phyloP scores from a whole-genome alignment of 2,888 invertebrate species.

The Limnephilus marmoratus region DNA sequence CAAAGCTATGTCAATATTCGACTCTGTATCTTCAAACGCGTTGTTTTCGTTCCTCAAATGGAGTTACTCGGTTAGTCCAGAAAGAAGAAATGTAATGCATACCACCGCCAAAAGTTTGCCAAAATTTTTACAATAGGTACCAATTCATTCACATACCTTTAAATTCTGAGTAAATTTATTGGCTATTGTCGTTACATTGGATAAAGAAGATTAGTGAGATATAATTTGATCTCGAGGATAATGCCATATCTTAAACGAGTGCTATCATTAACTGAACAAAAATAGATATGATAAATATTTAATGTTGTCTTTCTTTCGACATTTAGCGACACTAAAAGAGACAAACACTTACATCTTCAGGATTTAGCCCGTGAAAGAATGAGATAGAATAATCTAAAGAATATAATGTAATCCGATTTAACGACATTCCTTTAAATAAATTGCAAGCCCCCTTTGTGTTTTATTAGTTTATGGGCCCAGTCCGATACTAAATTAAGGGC shows the following conservation, averaged over 20 bases:
- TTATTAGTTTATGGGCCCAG: too few relatives aligned
- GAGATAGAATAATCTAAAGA: too few relatives aligned
- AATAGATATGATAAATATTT: background rate
- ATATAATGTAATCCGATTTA: too few relatives aligned
- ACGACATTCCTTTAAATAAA: too few relatives aligned
- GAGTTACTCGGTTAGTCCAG: constrained; percentile 58
- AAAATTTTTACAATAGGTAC: background rate
- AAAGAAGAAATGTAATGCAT: constrained; percentile 41
- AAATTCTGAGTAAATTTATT: background rate
- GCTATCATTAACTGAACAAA: background rate
- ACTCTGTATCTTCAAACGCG: constrained; percentile 38
- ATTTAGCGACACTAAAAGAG: background rate
- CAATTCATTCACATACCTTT: background rate
- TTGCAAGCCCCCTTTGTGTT: too few relatives aligned
- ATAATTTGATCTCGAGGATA: background rate
- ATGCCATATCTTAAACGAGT: background rate
- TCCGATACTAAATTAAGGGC: too few relatives aligned
- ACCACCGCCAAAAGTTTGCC: constrained; percentile 25
- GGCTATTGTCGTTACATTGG: background rate
- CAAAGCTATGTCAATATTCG: constrained; percentile 57
- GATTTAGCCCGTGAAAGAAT: too few relatives aligned
- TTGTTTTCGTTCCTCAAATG: constrained; percentile 63
- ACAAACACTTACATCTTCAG: too few relatives aligned
- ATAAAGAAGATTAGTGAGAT: background rate
- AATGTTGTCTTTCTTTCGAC: background rate